These are phyloP conservation scores for Otolemur crassicaudatus DNA, from an alignment of 2,797 vertebrate genomes.

Conservation along the genomic window DNA sequence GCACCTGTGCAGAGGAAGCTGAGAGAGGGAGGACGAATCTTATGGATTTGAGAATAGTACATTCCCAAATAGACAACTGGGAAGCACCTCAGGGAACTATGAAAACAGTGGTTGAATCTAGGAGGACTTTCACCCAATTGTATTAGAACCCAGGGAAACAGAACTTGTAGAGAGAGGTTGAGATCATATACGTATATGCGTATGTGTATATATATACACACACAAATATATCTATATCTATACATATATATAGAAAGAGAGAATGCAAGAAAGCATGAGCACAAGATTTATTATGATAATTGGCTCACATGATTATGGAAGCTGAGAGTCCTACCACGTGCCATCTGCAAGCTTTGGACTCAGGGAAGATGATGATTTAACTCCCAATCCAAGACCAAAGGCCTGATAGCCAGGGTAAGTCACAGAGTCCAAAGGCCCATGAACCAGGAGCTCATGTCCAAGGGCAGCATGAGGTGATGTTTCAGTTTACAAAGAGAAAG, in stretches of 20 bases:
- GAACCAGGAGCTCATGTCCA: not conserved
- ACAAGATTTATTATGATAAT: not conserved
- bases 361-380: not conserved
- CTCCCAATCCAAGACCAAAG: not conserved
- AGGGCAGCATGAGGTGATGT: not conserved
- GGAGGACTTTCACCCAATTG: not conserved
- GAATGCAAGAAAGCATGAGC: not conserved
- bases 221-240: not conserved
- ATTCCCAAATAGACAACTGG: not conserved
- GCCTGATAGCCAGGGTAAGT: not conserved
- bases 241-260: not conserved
- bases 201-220: no score
- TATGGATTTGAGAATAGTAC: not conserved
- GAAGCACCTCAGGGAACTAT: not conserved
- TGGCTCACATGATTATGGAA: not conserved
- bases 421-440: not conserved
- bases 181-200: no score
- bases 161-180: not conserved
- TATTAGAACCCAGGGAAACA: not conserved
- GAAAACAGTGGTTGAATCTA: not conserved
- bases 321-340: not conserved
- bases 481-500: not conserved
- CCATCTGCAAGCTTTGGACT: not conserved
- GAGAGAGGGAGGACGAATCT: no score
- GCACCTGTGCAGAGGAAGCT: not conserved